phyloP scores from a whole-genome alignment of 2,888 invertebrate genomes.

The Prosopocoilus inquinatus region DNA sequence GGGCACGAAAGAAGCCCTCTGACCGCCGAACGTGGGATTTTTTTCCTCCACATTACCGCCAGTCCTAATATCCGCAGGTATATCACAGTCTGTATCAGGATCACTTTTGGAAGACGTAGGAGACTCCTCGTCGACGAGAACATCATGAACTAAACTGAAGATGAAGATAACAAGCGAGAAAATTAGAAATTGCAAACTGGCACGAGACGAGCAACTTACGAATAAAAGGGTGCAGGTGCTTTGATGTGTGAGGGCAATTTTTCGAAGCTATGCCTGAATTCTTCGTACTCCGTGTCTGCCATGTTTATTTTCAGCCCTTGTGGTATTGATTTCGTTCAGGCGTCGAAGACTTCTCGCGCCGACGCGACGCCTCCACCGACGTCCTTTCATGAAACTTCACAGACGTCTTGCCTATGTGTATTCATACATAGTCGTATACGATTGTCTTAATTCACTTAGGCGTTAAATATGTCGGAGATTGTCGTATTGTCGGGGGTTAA shows the following conservation, averaged over 20 bases:
- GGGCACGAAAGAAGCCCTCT: slow-evolving; percentile 23
- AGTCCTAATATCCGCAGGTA: slow-evolving; percentile 30
- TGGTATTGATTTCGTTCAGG: slow-evolving; percentile 21
- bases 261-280: slow-evolving; percentile 85
- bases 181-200: slow-evolving; percentile 18
- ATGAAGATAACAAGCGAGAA: slow-evolving; percentile 13
- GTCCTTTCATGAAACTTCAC: too few relatives aligned
- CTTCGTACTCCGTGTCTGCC: slow-evolving; percentile 93
- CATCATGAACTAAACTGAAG: slow-evolving; percentile 78
- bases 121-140: slow-evolving; percentile 77
- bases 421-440: too few relatives aligned
- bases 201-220: slow-evolving; percentile 66
- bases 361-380: neutral
- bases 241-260: slow-evolving; percentile 75
- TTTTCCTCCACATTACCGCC: slow-evolving; percentile 15
- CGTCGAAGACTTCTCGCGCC: slow-evolving; percentile 9
- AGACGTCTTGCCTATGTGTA: slow-evolving; percentile 21
- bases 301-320: slow-evolving; percentile 57
- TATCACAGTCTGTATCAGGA: slow-evolving; percentile 57
- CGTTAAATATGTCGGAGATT: slow-evolving; percentile 35
- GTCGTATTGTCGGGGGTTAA: slow-evolving; percentile 24
- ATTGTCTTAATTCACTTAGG: slow-evolving; percentile 41
- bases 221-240: slow-evolving; percentile 81
- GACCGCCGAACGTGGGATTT: slow-evolving; percentile 10
- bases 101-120: slow-evolving; percentile 76